Percentiles rank a stretch among this genome's conserved stretches.
Evolutionary conservation across 2,888 invertebrate genomes (phyloP).

Genomic region (Eilema caniola): DNA sequence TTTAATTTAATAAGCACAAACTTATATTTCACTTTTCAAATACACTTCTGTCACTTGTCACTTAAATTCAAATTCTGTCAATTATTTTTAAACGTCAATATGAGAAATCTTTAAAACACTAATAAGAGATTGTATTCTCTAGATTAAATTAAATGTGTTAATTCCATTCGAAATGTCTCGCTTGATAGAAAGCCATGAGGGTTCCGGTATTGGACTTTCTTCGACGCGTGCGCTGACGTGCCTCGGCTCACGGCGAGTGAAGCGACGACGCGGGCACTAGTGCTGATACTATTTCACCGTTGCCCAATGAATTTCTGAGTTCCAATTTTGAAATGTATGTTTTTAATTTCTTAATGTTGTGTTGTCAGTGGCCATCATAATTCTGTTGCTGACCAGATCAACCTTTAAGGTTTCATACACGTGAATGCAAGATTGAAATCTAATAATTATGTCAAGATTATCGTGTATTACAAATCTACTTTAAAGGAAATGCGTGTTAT

Average conservation of each 20-base stretch:
- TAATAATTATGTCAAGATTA: not conserved
- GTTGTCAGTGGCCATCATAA: not conserved
- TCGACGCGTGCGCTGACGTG: constrained; percentile 77
- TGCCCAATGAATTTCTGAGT: constrained; percentile 53
- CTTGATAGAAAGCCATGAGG: constrained; percentile 76
- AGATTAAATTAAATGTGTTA: constrained; percentile 49
- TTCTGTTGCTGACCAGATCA: not conserved
- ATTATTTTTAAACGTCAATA: constrained; percentile 9
- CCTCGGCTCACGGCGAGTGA: constrained; percentile 72
- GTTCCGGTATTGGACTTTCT: constrained; percentile 72
- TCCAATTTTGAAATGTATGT: constrained; percentile 32
- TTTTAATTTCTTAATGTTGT: constrained; percentile 8
- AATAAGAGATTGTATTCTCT: constrained; percentile 39
- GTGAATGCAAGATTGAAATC: not conserved
- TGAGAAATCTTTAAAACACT: constrained; percentile 22
- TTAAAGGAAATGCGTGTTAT: not conserved
- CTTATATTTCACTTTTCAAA: constrained; percentile 44
- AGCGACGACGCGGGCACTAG: constrained; percentile 58
- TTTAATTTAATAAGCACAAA: constrained; percentile 13
- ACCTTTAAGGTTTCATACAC: not conserved
- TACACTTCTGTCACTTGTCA: constrained; percentile 63
- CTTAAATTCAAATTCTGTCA: constrained; percentile 27
- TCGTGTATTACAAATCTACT: not conserved
- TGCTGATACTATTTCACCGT: constrained; percentile 55
- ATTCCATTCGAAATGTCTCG: constrained; percentile 60